Evolutionary conservation across 1,140 invertebrate genomes (phyloP).

Genomic region (Chironomus tepperi): DNA sequence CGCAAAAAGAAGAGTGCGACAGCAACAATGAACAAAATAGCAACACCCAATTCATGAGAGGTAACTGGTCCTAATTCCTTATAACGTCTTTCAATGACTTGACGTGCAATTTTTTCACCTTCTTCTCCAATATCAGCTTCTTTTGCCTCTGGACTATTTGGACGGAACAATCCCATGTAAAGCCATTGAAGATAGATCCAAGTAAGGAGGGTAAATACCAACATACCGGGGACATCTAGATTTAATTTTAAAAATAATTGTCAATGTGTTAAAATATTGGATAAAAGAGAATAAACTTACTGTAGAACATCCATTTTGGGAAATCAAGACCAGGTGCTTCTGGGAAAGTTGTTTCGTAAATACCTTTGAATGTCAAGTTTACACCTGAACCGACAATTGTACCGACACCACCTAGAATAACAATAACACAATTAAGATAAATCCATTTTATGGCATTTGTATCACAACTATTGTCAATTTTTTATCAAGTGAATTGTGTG

Average conservation of each 20-base stretch:
- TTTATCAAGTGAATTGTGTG: no score
- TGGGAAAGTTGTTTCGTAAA: conserved; percentile 55
- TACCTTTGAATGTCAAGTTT: conserved; percentile 76
- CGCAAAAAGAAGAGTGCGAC: conserved; percentile 83
- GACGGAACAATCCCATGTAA: conserved; percentile 64
- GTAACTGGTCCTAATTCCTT: conserved; percentile 65
- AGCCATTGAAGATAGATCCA: conserved; percentile 65
- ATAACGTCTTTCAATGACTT: conserved; percentile 63
- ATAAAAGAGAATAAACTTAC: conserved; percentile 29
- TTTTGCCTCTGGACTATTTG: conserved; percentile 50
- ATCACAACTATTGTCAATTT: no score
- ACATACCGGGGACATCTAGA: conserved; percentile 52
- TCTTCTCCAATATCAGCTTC: conserved; percentile 46
- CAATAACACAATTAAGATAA: no score
- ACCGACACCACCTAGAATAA: conserved; percentile 65
- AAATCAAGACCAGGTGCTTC: conserved; percentile 59
- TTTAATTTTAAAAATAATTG: background rate
- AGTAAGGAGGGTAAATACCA: conserved; percentile 59
- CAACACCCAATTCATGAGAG: conserved; percentile 71
- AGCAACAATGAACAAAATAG: conserved; percentile 65
- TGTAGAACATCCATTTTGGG: conserved; percentile 64
- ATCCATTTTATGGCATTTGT: no score
- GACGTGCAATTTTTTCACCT: conserved; percentile 53
- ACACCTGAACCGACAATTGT: conserved; percentile 82
- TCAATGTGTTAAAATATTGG: background rate